Conservation (phyloP, 2,113 vertebrate species). For the Callionymus lyra region DNA sequence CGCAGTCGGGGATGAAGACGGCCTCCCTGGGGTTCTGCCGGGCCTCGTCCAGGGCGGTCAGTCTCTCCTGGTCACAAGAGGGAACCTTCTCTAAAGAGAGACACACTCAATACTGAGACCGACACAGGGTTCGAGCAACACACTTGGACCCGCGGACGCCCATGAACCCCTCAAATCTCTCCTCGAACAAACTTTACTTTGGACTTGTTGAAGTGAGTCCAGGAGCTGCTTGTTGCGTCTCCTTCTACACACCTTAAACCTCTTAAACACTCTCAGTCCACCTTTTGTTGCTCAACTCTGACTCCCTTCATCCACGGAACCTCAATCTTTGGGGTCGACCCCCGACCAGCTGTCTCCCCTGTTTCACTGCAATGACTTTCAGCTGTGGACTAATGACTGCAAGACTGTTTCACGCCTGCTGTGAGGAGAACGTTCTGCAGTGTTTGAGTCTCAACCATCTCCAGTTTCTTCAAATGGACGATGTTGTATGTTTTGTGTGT, state of each 20-base stretch:
- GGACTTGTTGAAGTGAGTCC: background rate
- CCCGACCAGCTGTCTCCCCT: constrained; percentile 24
- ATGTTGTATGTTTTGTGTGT: constrained; percentile 26
- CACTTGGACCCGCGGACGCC: background rate
- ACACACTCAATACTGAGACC: constrained; percentile 44
- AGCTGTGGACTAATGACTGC: constrained; percentile 58
- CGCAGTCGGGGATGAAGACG: constrained; percentile 93
- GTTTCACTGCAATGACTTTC: constrained; percentile 49
- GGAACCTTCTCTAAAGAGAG: constrained; percentile 87
- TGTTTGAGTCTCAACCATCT: too few relatives aligned
- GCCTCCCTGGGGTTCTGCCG: constrained; percentile 78
- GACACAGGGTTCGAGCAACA: background rate
- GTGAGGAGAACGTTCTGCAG: background rate
- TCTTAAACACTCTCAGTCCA: background rate
- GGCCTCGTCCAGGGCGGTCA: constrained; percentile 85
- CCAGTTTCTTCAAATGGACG: too few relatives aligned
- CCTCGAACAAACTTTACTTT: background rate
- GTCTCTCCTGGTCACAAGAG: constrained; percentile 95
- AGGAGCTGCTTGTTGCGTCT: background rate
- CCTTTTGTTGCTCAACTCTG: constrained; percentile 2
- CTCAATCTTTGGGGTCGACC: background rate
- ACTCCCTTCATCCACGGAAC: constrained; percentile 10
- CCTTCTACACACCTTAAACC: too few relatives aligned
- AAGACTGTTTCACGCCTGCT: constrained; percentile 26
- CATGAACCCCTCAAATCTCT: background rate